These are phyloP conservation scores for Megamerina dolium DNA, from an alignment of 2,888 invertebrate genomes.

Conservation along the genomic window DNA sequence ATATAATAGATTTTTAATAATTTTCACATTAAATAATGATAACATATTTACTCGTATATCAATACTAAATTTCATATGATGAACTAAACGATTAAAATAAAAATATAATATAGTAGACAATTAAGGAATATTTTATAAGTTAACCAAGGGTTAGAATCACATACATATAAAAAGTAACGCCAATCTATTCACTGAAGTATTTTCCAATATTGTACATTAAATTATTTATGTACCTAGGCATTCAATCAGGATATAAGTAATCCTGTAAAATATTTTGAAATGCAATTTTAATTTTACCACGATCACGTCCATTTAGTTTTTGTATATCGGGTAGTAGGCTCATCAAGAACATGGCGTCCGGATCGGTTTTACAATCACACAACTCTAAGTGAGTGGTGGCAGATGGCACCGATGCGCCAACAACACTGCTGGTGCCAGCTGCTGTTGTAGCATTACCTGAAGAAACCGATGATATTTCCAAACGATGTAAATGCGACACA, in stretches of 20 bases:
- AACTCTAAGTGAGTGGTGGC: slow-evolving; percentile 28
- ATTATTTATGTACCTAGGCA: too few species aligned
- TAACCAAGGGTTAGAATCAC: too few species aligned
- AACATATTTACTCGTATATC: too few species aligned
- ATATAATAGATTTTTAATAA: too few species aligned
- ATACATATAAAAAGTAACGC: too few species aligned
- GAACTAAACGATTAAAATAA: too few species aligned
- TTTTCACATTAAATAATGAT: too few species aligned
- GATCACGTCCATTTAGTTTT: slow-evolving; percentile 44
- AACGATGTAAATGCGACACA: slow-evolving; percentile 23
- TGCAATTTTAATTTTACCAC: slow-evolving; percentile 47
- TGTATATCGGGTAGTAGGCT: slow-evolving; percentile 46
- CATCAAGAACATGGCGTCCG: slow-evolving; percentile 49
- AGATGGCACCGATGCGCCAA: slow-evolving; percentile 2
- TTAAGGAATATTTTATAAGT: too few species aligned
- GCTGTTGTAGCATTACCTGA: slow-evolving; percentile 14
- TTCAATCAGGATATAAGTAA: slow-evolving; percentile 46
- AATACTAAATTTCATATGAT: too few species aligned
- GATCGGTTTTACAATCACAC: slow-evolving; percentile 46
- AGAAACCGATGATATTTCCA: slow-evolving; percentile 17
- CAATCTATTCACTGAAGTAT: too few species aligned
- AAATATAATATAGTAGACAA: too few species aligned
- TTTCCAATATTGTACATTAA: too few species aligned
- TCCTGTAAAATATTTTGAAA: slow-evolving; percentile 47
- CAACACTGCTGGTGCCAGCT: background rate